Evolutionary conservation across 30 jellyfish, hydroid and myxozoan genomes (phyloP).

Genomic region (Cassiopea xamachana): DNA sequence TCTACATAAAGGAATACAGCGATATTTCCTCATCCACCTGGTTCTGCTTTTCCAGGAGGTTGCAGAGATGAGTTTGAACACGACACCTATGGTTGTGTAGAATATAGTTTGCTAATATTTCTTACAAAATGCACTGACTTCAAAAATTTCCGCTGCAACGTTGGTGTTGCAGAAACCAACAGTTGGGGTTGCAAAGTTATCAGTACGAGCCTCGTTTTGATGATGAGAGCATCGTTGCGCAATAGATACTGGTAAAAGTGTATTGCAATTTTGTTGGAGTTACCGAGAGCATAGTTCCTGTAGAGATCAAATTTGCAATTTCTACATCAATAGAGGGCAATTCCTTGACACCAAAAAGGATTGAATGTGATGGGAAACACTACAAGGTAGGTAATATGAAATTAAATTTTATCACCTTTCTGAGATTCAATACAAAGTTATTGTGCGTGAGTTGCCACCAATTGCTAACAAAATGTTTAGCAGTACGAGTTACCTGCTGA

Average conservation of each 20-base stretch:
- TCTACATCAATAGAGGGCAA: background rate
- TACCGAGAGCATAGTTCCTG: background rate
- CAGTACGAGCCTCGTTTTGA: background rate
- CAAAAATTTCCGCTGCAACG: background rate
- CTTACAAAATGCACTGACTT: no score
- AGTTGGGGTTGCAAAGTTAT: background rate
- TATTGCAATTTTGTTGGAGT: background rate
- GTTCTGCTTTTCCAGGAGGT: background rate
- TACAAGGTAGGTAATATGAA: background rate
- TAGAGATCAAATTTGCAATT: background rate
- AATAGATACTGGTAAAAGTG: background rate
- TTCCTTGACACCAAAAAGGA: slow-evolving; percentile 19
- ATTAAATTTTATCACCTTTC: background rate
- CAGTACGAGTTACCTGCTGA: slow-evolving; percentile 13
- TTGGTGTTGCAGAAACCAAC: background rate
- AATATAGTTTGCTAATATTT: no score
- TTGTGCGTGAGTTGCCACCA: background rate
- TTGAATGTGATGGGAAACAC: background rate
- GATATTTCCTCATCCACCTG: background rate
- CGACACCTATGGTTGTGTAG: background rate
- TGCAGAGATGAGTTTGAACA: background rate
- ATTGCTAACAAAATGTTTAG: background rate
- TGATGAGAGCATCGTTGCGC: background rate
- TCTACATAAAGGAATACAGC: no score
- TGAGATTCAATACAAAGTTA: slow-evolving; percentile 3